Conservation (phyloP, 2,113 vertebrate species). For the Rana temporaria region DNA sequence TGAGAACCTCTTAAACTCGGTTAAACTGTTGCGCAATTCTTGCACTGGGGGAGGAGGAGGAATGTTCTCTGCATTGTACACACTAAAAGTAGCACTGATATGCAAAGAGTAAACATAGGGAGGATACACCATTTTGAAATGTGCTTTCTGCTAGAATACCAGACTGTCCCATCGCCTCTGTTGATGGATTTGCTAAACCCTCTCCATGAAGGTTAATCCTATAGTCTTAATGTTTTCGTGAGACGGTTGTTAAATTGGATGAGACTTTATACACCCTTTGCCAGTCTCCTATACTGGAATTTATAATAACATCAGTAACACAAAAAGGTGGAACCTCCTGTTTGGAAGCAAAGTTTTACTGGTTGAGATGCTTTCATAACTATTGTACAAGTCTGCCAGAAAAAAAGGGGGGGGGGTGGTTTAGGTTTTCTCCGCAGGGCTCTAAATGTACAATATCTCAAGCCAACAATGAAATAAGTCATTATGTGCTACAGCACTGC, state of each 20-base stretch:
- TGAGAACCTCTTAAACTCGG: constrained; percentile 57
- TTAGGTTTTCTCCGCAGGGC: background rate
- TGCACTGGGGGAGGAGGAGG: background rate
- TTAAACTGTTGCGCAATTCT: constrained; percentile 64
- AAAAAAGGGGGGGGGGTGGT: too few relatives aligned
- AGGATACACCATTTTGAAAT: constrained; percentile 2
- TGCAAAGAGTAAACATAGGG: constrained; percentile 4
- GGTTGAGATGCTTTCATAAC: background rate
- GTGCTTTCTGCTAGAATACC: background rate
- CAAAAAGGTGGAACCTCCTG: background rate
- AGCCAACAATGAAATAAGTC: too few relatives aligned
- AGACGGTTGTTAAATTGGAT: constrained; percentile 43
- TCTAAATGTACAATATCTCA: too few relatives aligned
- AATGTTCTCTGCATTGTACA: background rate
- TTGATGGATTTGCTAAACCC: constrained; percentile 35
- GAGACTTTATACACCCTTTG: constrained; percentile 2
- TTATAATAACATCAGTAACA: background rate
- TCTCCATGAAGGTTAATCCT: constrained; percentile 37
- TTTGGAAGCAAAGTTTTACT: background rate
- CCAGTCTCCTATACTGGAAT: background rate
- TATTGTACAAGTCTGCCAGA: too few relatives aligned
- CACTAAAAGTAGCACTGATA: constrained; percentile 28
- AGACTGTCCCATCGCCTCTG: constrained; percentile 14
- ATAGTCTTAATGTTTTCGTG: constrained; percentile 24
- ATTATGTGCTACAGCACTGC: too few relatives aligned